A percentile compares a stretch with the other conserved stretches of the same genome.
phyloP scores from a whole-genome alignment of 1,140 invertebrate species.

The Saccostrea glomerata region DNA sequence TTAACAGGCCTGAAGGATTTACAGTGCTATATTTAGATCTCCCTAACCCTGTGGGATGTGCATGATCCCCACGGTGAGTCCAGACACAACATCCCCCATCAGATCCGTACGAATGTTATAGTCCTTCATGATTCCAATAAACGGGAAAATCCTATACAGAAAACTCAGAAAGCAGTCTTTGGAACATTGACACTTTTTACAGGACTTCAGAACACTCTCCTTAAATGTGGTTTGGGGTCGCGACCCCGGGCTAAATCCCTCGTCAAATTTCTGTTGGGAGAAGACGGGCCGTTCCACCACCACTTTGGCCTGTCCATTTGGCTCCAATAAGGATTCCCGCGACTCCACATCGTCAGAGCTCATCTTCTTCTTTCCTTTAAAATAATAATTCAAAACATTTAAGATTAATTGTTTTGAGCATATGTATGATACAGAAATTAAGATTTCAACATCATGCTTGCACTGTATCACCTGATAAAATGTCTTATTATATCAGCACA shows the following conservation, averaged over 20 bases:
- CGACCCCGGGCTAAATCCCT: conserved; percentile 65
- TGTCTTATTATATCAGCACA: no score
- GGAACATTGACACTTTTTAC: conserved; percentile 68
- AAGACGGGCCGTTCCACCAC: conserved; percentile 75
- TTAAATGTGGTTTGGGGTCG: conserved; percentile 57
- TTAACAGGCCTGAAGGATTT: no score
- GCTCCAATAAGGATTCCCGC: conserved; percentile 53
- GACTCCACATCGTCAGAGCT: conserved; percentile 44
- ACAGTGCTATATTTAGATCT: not conserved
- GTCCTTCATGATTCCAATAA: conserved; percentile 70
- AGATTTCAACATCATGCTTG: no score
- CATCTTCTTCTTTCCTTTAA: conserved; percentile 53
- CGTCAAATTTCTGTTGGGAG: conserved; percentile 76
- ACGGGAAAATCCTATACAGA: conserved; percentile 71
- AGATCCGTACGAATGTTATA: conserved; percentile 77
- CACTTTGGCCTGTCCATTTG: conserved; percentile 63
- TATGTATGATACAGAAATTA: not conserved
- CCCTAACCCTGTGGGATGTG: conserved; percentile 81
- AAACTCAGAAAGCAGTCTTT: conserved; percentile 65
- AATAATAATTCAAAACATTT: not conserved
- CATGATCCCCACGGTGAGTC: conserved; percentile 81
- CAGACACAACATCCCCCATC: conserved; percentile 78
- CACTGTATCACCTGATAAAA: no score
- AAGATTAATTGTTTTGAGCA: not conserved
- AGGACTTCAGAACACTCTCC: conserved; percentile 57